Evolutionary conservation across 2,113 vertebrate genomes (phyloP).

Genomic region (Pachypanchax playfairii): DNA sequence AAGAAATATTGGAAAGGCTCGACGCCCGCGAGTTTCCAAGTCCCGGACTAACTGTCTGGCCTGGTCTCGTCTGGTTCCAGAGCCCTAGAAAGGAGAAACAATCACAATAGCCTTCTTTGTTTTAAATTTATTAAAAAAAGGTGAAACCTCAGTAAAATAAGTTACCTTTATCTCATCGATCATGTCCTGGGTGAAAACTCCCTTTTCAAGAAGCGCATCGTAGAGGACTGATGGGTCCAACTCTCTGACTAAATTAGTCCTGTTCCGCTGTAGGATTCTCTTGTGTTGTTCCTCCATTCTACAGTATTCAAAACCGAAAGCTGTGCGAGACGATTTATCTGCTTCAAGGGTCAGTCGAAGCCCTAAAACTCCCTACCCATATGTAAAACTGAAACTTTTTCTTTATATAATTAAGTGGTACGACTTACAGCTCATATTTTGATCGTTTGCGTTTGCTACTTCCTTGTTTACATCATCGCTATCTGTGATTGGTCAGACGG

Average conservation of each 20-base stretch:
- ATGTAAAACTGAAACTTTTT: background rate
- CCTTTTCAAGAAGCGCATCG: constrained; percentile 78
- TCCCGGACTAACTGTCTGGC: constrained; percentile 86
- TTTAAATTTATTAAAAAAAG: too few relatives aligned
- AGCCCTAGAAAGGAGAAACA: constrained; percentile 67
- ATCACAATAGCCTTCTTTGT: background rate
- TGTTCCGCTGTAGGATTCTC: constrained; percentile 75
- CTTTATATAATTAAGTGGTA: background rate
- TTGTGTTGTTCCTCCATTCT: constrained; percentile 84
- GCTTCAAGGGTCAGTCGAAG: too few relatives aligned
- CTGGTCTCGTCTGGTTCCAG: constrained; percentile 83
- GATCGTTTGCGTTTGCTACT: constrained; percentile 24
- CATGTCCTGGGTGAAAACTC: constrained; percentile 87
- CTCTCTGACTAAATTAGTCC: constrained; percentile 77
- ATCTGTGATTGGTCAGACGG: constrained; percentile 57
- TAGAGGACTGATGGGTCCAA: constrained; percentile 81
- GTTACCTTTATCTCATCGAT: constrained; percentile 90
- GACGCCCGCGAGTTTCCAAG: constrained; percentile 86
- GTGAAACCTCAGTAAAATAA: background rate
- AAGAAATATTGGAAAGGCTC: constrained; percentile 86
- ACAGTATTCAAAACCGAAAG: background rate
- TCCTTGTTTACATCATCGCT: constrained; percentile 73
- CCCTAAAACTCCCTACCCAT: background rate
- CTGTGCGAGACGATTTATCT: too few relatives aligned
- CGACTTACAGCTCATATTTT: background rate